Base-by-base conservation (phyloP, 2,888 invertebrate genomes). In the Exocentrus adspersus region DNA sequence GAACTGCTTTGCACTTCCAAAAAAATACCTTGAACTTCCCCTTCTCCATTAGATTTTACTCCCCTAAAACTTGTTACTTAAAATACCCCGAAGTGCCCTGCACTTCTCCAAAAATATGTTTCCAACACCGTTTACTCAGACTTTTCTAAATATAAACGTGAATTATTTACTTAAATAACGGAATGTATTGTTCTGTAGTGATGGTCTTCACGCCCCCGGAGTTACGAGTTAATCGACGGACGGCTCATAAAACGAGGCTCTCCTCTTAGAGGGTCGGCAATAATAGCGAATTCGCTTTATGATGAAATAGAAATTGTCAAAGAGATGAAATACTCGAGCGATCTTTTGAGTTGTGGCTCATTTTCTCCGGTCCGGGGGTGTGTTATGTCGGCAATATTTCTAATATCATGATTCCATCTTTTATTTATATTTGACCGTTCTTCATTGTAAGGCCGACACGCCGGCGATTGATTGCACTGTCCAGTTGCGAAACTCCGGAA, bases 391-490 rank as follows among this genome's bases (percentile, higher is more conserved):
- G 59, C 62, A 66, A 69, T 69, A 67, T 67, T 63, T 66, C 65
- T 63, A 62, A 68, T 68, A 68, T 68, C 60, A 62, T 52, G 37
- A 37, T 37, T 37, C 37, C 37, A 65, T 62, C 65, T 68, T 68
- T 68, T 68, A 68, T 68, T 68, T 68, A 68, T 65, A 65, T 63
- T 56, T 30, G 43, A 32, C 51, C 37, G 45, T 60, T 53, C 57
- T 69, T 69, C 67, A 69, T 72, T 72, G 64, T 70, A 63, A 69
- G 52, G 51, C 66, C 50, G 61, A 60, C 72, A 68, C 67, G 69
- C 65, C 24, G 50, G 60, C 54, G 68, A 69, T 67, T 72, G 71
- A 72, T 71, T 71, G 71, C 67, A 66, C 68, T 70, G 71, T 72
- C 72, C 70, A 69, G 70, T 70, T 67, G 53, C 61, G 62, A 66